Conservation (phyloP, 2,888 invertebrate species). For the Acrobeloides nanus region DNA sequence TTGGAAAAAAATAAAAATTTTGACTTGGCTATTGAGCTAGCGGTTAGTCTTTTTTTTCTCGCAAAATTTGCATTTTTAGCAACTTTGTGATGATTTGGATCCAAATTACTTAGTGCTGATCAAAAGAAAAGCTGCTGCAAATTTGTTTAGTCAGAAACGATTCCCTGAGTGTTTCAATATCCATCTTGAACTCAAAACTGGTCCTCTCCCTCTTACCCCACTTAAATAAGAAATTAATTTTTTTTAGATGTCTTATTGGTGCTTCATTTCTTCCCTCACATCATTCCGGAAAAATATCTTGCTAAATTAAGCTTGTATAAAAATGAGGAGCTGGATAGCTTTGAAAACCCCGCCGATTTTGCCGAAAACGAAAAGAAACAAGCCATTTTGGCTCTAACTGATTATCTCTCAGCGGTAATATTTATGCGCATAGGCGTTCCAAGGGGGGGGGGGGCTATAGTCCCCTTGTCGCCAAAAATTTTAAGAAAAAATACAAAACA, state of each 20-base stretch:
- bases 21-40: conserved; percentile 67
- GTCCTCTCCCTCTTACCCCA: conserved; percentile 36
- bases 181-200: conserved; percentile 76
- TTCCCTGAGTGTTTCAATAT: conserved; percentile 84
- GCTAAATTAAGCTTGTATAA: conserved; percentile 55
- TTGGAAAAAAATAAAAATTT: conserved; percentile 83
- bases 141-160: conserved; percentile 78
- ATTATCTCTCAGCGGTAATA: conserved; percentile 72
- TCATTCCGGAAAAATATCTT: conserved; percentile 64
- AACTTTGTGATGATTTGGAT: conserved; percentile 22
- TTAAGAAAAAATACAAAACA: too few species aligned
- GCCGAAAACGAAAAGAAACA: conserved; percentile 64
- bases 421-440: conserved; percentile 16
- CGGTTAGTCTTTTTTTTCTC: conserved; percentile 24
- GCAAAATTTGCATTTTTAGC: conserved; percentile 8
- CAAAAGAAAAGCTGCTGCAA: conserved; percentile 79
- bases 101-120: conserved; percentile 61
- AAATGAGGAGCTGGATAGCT: conserved; percentile 17
- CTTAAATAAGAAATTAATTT: neutral
- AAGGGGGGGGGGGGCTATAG: too few species aligned
- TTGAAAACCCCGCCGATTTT: conserved; percentile 15
- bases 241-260: conserved; percentile 79
- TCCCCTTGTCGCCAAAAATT: too few species aligned
- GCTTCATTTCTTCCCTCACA: conserved; percentile 83
- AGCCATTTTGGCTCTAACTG: conserved; percentile 74